Evolutionary conservation across 2,888 invertebrate species (phyloP), one percentile per base, ranked within the genome.

Genomic region (Fragum fragum): DNA sequence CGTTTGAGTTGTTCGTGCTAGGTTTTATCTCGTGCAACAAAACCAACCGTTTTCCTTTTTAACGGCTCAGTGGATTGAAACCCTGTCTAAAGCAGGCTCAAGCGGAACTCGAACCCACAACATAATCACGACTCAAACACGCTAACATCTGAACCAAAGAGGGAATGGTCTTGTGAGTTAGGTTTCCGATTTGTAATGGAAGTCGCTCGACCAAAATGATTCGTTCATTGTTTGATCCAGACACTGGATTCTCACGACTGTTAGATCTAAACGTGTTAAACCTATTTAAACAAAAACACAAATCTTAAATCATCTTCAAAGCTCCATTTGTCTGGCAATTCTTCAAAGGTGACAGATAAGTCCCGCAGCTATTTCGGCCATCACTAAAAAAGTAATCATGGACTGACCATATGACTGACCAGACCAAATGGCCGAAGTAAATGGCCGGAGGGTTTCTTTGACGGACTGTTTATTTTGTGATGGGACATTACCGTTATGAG

Each of bases 401-500:
- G 14, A 63, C n/a, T 73, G 66, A 36, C 63, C 53, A 47, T n/a
- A 29, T 42, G 32, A 66, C 42, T 66, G 73, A 53, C 73, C 63
- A 63, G 28, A 36, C 7, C 26, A 39, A 23, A 71, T 71, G 73
- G 42, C 53, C 70, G 71, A 53, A 74, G 66, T 55, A 47, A 47
- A 61, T 75, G 71, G 55, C 79, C 66, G 55, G 29, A 59, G 75
- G 75, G 61, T 71, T 75, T 59, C 79, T 79, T 75, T 79, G 79
- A 75, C 74, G 55, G 52, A 68, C 39, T 77, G 72, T 77, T 78
- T 78, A 72, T 59, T 61, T 42, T 47, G 74, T 68, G 77, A 74
- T 74, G 81, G 81, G 77, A 81, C 81, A 81, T 81, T 81, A 78
- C 77, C 73, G 74, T 53, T 77, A 73, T 26, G 42, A 47, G 26